Conservation (phyloP, 2,797 vertebrate genomes). For the Phrynocephalus guinanensis region DNA sequence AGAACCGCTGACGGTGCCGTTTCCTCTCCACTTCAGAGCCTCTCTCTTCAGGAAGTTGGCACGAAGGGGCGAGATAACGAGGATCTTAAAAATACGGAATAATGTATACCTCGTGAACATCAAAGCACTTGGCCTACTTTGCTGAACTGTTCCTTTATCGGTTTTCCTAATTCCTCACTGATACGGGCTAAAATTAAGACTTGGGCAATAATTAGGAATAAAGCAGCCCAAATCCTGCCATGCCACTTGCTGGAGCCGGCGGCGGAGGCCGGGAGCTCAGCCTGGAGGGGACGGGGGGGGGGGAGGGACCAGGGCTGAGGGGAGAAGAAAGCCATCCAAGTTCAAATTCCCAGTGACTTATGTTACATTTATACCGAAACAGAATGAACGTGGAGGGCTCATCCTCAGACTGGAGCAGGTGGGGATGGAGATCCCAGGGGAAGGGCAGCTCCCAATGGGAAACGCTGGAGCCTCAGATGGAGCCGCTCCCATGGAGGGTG, state of each 20-base stretch:
- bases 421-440: no score
- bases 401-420: no score
- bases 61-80: constrained; percentile 64
- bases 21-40: constrained; percentile 60
- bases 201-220: constrained; percentile 57
- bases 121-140: constrained; percentile 72
- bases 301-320: no score
- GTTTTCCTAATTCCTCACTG: constrained; percentile 72
- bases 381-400: no score
- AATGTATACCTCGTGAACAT: constrained; percentile 59
- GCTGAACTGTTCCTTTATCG: constrained; percentile 63
- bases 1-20: constrained; percentile 60
- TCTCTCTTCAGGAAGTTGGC: constrained; percentile 57
- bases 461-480: no score
- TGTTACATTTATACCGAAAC: no score
- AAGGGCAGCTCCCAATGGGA: no score
- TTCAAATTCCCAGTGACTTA: no score
- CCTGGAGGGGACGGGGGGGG: constrained; percentile 11
- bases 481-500: no score
- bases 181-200: constrained; percentile 72
- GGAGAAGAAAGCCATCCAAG: no score
- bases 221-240: background rate
- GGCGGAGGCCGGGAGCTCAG: constrained; percentile 53
- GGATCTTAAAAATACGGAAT: constrained; percentile 62
- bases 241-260: constrained; percentile 62